A percentile compares a stretch with the other conserved stretches of the same genome.
Evolutionary conservation across 2,797 vertebrate genomes (phyloP).

Genomic region (Mormyrus proboscirostris): DNA sequence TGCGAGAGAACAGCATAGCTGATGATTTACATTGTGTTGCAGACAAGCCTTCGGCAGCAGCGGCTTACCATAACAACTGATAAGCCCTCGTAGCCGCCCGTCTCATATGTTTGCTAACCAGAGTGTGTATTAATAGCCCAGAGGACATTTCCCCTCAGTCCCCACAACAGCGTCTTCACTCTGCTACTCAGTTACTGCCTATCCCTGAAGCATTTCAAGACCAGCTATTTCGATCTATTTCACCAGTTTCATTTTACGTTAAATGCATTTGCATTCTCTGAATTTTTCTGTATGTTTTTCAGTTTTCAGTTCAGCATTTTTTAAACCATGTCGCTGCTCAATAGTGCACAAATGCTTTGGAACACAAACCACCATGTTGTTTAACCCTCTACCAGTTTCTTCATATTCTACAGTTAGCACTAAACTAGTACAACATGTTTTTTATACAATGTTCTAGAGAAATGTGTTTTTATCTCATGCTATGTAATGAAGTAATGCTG

Average conservation of each 20-base stretch:
- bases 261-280: not conserved
- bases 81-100: not conserved
- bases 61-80: slow-evolving; percentile 2
- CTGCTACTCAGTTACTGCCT: not conserved
- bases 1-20: not conserved
- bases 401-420: not conserved
- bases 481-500: not conserved
- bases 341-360: not conserved
- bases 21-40: not conserved
- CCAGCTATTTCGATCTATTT: not conserved
- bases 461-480: not conserved
- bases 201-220: not conserved
- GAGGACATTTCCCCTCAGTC: not conserved
- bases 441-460: not conserved
- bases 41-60: not conserved
- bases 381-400: not conserved
- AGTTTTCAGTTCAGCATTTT: not conserved
- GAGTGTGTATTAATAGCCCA: slow-evolving; percentile 5
- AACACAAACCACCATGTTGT: not conserved
- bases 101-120: not conserved
- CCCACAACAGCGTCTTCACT: not conserved
- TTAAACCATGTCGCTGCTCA: not conserved
- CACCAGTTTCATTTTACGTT: not conserved
- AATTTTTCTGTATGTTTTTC: not conserved
- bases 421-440: not conserved